Conservation (phyloP, 2,797 vertebrate species). For the Acrossocheilus fasciatus region DNA sequence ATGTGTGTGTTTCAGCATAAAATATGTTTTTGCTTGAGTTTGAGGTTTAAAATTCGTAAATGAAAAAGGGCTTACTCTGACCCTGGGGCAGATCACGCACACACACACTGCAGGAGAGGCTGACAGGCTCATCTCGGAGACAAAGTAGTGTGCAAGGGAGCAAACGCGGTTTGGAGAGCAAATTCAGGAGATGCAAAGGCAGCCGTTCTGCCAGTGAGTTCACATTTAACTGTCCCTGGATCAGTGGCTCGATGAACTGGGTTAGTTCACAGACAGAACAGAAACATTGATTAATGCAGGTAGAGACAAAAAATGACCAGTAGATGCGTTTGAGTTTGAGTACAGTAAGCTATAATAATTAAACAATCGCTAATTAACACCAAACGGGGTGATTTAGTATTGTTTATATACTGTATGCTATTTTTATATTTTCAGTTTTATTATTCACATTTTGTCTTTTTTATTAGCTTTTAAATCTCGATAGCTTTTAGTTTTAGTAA, state of each 20-base stretch:
- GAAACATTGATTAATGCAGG: not conserved
- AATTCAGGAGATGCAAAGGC: not conserved
- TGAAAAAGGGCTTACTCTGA: slow-evolving; percentile 15
- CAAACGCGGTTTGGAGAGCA: not conserved
- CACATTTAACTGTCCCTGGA: not conserved
- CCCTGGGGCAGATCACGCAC: not conserved
- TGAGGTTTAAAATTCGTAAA: not conserved
- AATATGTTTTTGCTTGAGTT: slow-evolving; percentile 7
- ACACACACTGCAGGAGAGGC: not conserved
- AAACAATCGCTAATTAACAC: not conserved
- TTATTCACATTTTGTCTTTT: not conserved
- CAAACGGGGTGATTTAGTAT: not conserved
- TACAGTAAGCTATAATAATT: not conserved
- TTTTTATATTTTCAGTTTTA: not conserved
- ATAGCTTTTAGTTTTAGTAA: not conserved
- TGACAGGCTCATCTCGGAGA: slow-evolving; percentile 9
- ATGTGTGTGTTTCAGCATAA: not conserved
- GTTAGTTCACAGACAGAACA: not conserved
- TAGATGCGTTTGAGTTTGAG: not conserved
- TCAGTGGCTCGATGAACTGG: not conserved
- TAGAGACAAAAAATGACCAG: not conserved
- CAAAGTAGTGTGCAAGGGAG: not conserved
- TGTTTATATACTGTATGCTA: not conserved
- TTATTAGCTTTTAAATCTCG: not conserved
- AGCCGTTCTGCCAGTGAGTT: not conserved